phyloP scores from a whole-genome alignment of 2,888 invertebrate genomes.

The Epistrophella euchroma region DNA sequence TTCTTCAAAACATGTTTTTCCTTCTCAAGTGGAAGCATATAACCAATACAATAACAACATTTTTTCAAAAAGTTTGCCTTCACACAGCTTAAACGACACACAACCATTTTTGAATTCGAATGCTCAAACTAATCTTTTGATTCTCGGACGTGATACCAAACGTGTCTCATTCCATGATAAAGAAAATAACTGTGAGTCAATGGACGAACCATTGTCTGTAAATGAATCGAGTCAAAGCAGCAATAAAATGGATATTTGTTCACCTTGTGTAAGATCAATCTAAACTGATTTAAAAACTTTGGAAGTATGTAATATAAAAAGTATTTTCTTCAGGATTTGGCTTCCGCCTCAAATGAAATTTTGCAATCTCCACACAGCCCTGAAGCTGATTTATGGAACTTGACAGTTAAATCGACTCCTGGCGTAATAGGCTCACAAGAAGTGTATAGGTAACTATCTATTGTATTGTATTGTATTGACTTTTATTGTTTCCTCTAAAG shows the following conservation, averaged over 20 bases:
- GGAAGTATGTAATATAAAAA: not conserved
- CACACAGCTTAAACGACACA: slow-evolving; percentile 52
- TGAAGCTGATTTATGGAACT: slow-evolving; percentile 83
- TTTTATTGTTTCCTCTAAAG: too few species aligned
- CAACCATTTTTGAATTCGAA: slow-evolving; percentile 54
- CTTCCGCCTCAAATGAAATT: slow-evolving; percentile 91
- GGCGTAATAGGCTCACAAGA: slow-evolving; percentile 99
- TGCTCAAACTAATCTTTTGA: slow-evolving; percentile 70
- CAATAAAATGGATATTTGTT: slow-evolving; percentile 83
- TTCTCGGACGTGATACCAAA: slow-evolving; percentile 84
- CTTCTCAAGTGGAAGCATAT: slow-evolving; percentile 52
- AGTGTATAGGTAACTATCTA: slow-evolving; percentile 90
- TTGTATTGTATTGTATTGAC: too few species aligned
- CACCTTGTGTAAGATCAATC: slow-evolving; percentile 89
- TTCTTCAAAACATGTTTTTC: slow-evolving; percentile 25
- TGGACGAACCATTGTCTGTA: slow-evolving; percentile 73
- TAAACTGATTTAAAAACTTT: not conserved
- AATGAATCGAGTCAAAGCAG: slow-evolving; percentile 78
- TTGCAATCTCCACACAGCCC: slow-evolving; percentile 91
- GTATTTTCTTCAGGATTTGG: slow-evolving; percentile 85
- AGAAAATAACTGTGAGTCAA: slow-evolving; percentile 82
- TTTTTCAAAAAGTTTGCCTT: slow-evolving; percentile 34
- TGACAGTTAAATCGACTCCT: slow-evolving; percentile 89
- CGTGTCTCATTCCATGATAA: slow-evolving; percentile 91
- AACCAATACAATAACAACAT: slow-evolving; percentile 42